These are phyloP conservation scores for Reticulitermes lucifugus DNA, from an alignment of 2,888 invertebrate genomes.

Conservation along the genomic window DNA sequence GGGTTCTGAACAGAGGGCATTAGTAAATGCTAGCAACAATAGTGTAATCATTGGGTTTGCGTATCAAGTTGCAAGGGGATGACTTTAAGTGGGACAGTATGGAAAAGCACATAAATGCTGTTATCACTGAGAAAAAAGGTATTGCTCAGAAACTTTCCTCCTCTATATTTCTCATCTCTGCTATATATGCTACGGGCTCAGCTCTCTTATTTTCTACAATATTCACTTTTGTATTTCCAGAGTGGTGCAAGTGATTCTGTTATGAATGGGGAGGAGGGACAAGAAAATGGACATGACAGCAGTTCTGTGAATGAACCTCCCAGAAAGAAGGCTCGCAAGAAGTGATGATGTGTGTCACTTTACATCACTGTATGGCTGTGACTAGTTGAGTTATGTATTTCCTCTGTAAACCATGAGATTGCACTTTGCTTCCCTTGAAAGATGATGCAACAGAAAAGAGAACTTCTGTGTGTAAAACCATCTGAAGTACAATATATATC, in stretches of 20 bases:
- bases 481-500: background rate
- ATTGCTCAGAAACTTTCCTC: too few species aligned
- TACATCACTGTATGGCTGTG: background rate
- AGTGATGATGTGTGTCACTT: background rate
- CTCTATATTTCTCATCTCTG: too few species aligned
- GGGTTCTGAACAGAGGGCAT: too few species aligned
- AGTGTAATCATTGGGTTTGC: too few species aligned
- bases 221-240: background rate
- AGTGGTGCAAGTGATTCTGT: background rate
- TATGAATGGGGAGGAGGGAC: background rate
- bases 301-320: constrained; percentile 4
- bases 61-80: too few species aligned
- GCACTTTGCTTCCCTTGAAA: background rate
- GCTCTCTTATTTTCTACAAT: too few species aligned
- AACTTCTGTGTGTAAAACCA: background rate
- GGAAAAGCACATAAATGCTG: too few species aligned
- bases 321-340: constrained; percentile 1
- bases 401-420: background rate
- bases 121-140: too few species aligned
- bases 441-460: background rate
- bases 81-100: too few species aligned
- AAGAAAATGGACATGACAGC: background rate
- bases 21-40: too few species aligned
- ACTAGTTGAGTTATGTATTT: too few species aligned
- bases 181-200: too few species aligned